A percentile compares a stretch with the other conserved stretches of the same genome.
Conservation (phyloP, 30 jellyfish, hydroid and myxozoan genomes). For the Turritopsis rubra region DNA sequence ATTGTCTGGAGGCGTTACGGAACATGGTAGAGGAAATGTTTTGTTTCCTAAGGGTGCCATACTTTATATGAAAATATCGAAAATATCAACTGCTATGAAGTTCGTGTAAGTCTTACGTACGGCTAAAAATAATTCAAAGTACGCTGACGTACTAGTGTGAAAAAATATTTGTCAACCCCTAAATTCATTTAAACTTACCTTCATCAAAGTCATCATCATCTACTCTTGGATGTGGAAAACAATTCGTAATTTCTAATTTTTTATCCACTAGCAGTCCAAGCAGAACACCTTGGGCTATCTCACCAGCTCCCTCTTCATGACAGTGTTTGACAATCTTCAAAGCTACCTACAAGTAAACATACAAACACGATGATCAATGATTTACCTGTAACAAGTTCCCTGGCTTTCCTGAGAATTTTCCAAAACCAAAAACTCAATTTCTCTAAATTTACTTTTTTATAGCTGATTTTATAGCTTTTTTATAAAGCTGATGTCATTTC, state of each 20-base stretch:
- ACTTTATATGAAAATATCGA: no score
- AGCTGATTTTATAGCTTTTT: no score
- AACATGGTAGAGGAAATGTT: no score
- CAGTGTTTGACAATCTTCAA: constrained; percentile 86
- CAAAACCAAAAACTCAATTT: background rate
- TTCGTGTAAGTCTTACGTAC: no score
- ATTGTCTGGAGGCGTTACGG: no score
- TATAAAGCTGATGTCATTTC: no score
- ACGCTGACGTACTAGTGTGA: no score
- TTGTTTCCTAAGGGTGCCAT: no score
- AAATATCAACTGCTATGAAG: no score
- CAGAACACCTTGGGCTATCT: constrained; percentile 88
- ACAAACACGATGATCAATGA: background rate
- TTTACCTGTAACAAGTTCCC: background rate
- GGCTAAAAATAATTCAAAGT: no score
- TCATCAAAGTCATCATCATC: constrained; percentile 90
- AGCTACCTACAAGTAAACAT: constrained; percentile 57
- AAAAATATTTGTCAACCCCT: no score
- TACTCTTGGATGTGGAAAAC: constrained; percentile 87
- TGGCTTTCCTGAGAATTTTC: background rate
- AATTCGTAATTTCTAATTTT: constrained; percentile 74
- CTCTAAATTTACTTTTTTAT: no score
- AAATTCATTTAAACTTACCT: constrained; percentile 30
- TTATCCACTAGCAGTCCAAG: constrained; percentile 85
- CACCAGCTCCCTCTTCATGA: constrained; percentile 96